A percentile compares a stretch with the other conserved stretches of the same genome.
Evolutionary conservation across 2,888 invertebrate species (phyloP).

Genomic region (Eupithecia dodoneata): DNA sequence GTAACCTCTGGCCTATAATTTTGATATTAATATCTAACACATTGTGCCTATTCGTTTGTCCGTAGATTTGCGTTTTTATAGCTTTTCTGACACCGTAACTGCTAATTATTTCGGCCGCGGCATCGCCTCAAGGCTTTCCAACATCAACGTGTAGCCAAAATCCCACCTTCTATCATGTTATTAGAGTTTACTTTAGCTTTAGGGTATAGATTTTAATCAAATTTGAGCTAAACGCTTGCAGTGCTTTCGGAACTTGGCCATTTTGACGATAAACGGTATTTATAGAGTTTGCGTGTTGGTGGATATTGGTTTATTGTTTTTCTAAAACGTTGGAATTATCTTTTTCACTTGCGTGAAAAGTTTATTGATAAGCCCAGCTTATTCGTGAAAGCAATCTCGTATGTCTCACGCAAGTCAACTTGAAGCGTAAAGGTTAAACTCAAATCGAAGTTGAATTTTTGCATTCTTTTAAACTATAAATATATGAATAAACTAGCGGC

Average conservation of each 20-base stretch:
- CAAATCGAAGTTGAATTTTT: neutral
- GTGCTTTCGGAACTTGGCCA: slow-evolving; percentile 44
- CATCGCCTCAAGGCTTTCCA: slow-evolving; percentile 63
- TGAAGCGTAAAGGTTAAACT: neutral
- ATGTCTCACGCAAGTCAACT: neutral
- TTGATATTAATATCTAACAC: slow-evolving; percentile 83
- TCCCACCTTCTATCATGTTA: slow-evolving; percentile 45
- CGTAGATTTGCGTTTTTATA: slow-evolving; percentile 78
- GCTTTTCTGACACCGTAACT: slow-evolving; percentile 74
- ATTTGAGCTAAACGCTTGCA: slow-evolving; percentile 50
- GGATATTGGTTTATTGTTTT: slow-evolving; percentile 44
- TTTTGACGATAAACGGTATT: slow-evolving; percentile 47
- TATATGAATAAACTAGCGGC: no score
- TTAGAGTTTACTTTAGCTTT: slow-evolving; percentile 46
- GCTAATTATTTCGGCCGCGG: slow-evolving; percentile 71
- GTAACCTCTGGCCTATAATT: slow-evolving; percentile 75
- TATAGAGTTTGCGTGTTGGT: slow-evolving; percentile 42
- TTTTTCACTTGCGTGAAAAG: slow-evolving; percentile 16
- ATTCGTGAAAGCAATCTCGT: neutral
- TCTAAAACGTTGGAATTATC: slow-evolving; percentile 36
- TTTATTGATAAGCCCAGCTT: neutral
- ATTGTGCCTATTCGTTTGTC: slow-evolving; percentile 78
- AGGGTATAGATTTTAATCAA: slow-evolving; percentile 49
- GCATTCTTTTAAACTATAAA: no score
- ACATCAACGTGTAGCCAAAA: slow-evolving; percentile 47